A percentile compares a stretch with the other conserved stretches of the same genome.
phyloP scores from a whole-genome alignment of 2,797 vertebrate genomes.

The Xerus rutilus region DNA sequence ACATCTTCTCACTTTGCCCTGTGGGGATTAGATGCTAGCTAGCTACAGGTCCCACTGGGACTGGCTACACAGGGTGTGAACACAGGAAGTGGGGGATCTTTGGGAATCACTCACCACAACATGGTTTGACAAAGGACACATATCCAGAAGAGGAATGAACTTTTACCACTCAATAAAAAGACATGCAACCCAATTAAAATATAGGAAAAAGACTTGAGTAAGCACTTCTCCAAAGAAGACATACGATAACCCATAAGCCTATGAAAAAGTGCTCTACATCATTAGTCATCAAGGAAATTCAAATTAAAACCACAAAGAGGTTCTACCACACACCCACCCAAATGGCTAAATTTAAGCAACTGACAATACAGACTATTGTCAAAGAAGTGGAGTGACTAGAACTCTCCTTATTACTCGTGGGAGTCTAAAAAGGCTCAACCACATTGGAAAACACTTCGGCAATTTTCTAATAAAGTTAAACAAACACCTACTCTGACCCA shows the following conservation, averaged over 20 bases:
- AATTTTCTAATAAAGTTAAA: constrained; percentile 79
- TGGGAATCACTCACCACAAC: too few species aligned
- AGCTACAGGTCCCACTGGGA: background rate
- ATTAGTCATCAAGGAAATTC: constrained; percentile 73
- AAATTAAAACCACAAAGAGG: constrained; percentile 62
- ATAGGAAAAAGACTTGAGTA: background rate
- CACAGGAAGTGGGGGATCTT: background rate
- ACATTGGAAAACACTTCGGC: constrained; percentile 59
- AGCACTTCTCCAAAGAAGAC: constrained; percentile 33
- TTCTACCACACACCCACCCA: constrained; percentile 27
- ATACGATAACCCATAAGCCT: background rate
- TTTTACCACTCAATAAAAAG: background rate
- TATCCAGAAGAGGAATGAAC: background rate
- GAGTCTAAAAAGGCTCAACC: constrained; percentile 40
- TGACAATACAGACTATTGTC: constrained; percentile 64
- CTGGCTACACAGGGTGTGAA: background rate
- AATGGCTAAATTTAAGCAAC: constrained; percentile 59
- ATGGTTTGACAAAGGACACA: background rate
- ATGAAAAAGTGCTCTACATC: background rate
- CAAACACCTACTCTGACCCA: constrained; percentile 21
- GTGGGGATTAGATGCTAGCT: background rate
- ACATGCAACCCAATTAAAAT: background rate
- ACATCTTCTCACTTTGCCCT: background rate
- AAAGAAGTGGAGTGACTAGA: background rate
- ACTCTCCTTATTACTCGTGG: background rate